Base-by-base conservation (phyloP, 30 jellyfish, hydroid and myxozoan species). In the Catostylus mosaicus region DNA sequence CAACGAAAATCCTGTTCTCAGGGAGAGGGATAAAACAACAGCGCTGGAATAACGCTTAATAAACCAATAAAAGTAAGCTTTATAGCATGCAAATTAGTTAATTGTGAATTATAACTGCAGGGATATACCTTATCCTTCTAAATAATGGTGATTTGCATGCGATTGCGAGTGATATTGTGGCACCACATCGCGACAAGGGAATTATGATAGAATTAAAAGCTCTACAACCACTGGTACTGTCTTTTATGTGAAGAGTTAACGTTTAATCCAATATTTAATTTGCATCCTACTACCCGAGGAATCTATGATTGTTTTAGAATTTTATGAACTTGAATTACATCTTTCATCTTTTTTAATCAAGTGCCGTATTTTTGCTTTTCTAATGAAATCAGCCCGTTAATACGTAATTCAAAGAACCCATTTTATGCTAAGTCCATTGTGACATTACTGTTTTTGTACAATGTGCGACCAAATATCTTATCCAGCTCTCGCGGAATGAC, bases 41-140 rank as follows among this genome's bases (percentile, higher is more conserved):
- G 92, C 86, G 92, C 46, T 54, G 73, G 50, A 10, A 52, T 82
- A 67, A 69, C 84, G 76, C 83, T 27, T 32, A 46, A 40, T 82
- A 82, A 82, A 82, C 92, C 92, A 82, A 82, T 82, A 70, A 38
- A 82, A 82, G 86, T 54, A 62, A 82, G 75, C 82, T 45, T 54
- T 26, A 64, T 82, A 36, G 65, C 80, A 82, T 82, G 92, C 86
- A 68, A 82, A 82, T 80, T 74, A 82, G 63, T 63, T 66, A 47
- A 82, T 82, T 82, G 72, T 82, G 35, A 68, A 20, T 80, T 26
- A 47, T 38, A 80, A 80, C 82, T 30, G 77, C 68, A 31, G 52
- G 83, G 88, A 76, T 76, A 59, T 76, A 35, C 51, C 65, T 76
- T 33, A 76, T 59, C 88, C 77, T 29, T 76, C 62, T 12, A 22